Evolutionary conservation across 2,797 vertebrate species (phyloP).

Genomic region (Peromyscus melanophrys): DNA sequence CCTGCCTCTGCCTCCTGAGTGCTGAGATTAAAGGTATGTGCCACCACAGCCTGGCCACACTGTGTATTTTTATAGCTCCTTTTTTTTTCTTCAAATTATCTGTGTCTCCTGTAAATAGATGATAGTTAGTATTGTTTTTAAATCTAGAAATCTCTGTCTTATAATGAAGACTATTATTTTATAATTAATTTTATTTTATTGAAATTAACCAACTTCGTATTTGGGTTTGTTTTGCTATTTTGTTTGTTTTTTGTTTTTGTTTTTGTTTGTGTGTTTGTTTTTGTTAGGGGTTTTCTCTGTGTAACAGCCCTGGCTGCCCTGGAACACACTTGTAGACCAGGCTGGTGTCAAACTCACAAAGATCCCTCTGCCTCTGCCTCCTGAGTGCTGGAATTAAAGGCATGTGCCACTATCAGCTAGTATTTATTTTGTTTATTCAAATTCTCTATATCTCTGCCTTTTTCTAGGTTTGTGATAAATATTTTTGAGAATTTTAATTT

Average conservation of each 20-base stretch:
- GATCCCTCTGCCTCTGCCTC: not conserved
- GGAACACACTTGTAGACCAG: not conserved
- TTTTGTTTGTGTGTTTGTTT: not conserved
- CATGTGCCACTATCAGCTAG: not conserved
- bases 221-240: not conserved
- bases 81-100: not conserved
- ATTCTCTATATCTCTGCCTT: not conserved
- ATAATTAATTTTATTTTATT: not conserved
- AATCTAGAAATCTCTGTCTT: conserved; percentile 16
- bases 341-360: not conserved
- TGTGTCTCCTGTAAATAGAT: not conserved
- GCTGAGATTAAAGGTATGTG: no score
- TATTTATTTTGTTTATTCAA: conserved; percentile 8
- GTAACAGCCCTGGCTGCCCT: not conserved
- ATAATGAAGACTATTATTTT: not conserved
- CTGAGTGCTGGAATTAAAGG: not conserved
- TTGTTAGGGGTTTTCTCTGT: not conserved
- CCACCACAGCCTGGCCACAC: not conserved
- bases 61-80: not conserved
- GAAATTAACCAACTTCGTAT: not conserved
- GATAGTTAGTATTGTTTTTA: not conserved
- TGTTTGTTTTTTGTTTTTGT: not conserved
- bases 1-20: no score
- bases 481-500: conserved; percentile 30
- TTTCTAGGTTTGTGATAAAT: not conserved